Conservation (phyloP, 2,888 invertebrate genomes). For the Scaptomyza caliginosa region DNA sequence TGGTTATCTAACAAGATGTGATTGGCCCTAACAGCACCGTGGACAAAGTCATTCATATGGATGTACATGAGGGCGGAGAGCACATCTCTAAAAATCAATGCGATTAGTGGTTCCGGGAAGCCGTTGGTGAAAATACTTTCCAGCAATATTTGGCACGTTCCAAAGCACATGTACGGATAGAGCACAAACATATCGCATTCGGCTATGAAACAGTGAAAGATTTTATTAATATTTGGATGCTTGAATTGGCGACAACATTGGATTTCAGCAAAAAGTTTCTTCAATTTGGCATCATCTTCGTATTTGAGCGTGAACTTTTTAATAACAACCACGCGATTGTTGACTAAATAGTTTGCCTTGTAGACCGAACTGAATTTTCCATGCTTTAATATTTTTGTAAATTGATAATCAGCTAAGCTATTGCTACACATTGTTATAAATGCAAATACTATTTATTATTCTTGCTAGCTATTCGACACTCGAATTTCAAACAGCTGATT, state of each 20-base stretch:
- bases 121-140: slow-evolving; percentile 90
- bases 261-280: slow-evolving; percentile 89
- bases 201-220: slow-evolving; percentile 90
- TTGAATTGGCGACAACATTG: slow-evolving; percentile 90
- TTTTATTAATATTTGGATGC: slow-evolving; percentile 91
- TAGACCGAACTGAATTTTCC: slow-evolving; percentile 88
- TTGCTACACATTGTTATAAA: slow-evolving; percentile 85
- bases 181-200: slow-evolving; percentile 91
- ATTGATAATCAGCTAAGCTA: slow-evolving; percentile 88
- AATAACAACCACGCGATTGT: slow-evolving; percentile 88
- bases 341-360: slow-evolving; percentile 88
- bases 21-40: slow-evolving; percentile 93
- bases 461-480: slow-evolving; percentile 12
- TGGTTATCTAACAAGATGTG: slow-evolving; percentile 91
- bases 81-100: slow-evolving; percentile 91
- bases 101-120: slow-evolving; percentile 92
- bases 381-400: slow-evolving; percentile 88
- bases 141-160: slow-evolving; percentile 92
- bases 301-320: slow-evolving; percentile 91
- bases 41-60: slow-evolving; percentile 93
- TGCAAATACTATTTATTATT: slow-evolving; percentile 6
- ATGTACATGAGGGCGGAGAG: slow-evolving; percentile 92
- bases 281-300: slow-evolving; percentile 86
- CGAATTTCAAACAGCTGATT: slow-evolving; percentile 27
- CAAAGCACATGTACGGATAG: slow-evolving; percentile 92